Conservation (phyloP, 2,113 vertebrate species). For the Lasiurus cinereus region DNA sequence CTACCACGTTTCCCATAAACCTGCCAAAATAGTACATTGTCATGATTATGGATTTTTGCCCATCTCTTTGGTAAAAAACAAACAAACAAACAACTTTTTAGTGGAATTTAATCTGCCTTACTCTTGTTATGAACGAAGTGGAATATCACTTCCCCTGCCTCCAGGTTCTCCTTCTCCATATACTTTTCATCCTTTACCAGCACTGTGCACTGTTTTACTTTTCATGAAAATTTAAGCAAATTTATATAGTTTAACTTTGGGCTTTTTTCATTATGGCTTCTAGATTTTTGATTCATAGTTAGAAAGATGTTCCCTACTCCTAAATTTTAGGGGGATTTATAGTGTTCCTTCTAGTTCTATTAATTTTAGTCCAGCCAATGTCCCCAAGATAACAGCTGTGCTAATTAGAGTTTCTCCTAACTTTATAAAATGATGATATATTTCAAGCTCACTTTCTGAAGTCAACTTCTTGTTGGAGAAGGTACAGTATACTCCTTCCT, state of each 20-base stretch:
- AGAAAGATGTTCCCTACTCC: neutral
- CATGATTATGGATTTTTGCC: neutral
- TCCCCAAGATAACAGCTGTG: slow-evolving; percentile 37
- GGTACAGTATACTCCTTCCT: neutral
- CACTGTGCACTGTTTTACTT: neutral
- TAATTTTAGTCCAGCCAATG: slow-evolving; percentile 26
- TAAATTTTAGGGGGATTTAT: slow-evolving; percentile 31
- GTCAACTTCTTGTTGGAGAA: neutral
- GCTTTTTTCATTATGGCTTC: slow-evolving; percentile 31
- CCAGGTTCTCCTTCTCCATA: neutral
- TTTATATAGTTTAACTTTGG: slow-evolving; percentile 11
- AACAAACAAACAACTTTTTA: neutral
- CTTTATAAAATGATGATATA: neutral
- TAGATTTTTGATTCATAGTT: slow-evolving; percentile 45
- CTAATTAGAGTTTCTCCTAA: slow-evolving; percentile 42
- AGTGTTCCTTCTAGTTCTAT: neutral
- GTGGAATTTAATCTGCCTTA: neutral
- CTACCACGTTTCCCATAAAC: neutral
- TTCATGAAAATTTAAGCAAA: slow-evolving; percentile 7
- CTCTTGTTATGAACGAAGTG: neutral
- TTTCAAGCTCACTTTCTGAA: slow-evolving; percentile 31
- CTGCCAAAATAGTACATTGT: neutral
- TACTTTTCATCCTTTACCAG: neutral
- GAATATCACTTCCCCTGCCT: neutral
- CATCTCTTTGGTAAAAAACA: neutral